A percentile compares a stretch with the other conserved stretches of the same genome.
Evolutionary conservation across 2,888 invertebrate genomes (phyloP).

Genomic region (Eucriotettix oculatus): DNA sequence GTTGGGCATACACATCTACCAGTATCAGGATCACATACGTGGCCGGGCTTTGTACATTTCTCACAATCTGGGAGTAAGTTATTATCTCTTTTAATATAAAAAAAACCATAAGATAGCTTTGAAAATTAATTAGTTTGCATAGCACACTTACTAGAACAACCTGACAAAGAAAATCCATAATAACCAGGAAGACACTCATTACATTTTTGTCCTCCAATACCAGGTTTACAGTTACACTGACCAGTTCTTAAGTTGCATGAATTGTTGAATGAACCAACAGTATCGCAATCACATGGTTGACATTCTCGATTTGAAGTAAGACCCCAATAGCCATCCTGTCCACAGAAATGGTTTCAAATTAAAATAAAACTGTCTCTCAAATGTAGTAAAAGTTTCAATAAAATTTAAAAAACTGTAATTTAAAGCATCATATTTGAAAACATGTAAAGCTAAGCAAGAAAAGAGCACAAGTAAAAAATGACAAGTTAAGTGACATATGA

Average conservation of each 20-base stretch:
- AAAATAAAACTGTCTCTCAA: neutral
- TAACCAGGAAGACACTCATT: slow-evolving; percentile 56
- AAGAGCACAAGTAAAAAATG: too few species aligned
- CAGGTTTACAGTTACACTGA: slow-evolving; percentile 59
- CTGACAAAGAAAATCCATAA: slow-evolving; percentile 59
- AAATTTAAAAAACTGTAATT: too few species aligned
- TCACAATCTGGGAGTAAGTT: slow-evolving; percentile 48
- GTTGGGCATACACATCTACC: slow-evolving; percentile 89
- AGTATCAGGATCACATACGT: slow-evolving; percentile 74
- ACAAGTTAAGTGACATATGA: too few species aligned
- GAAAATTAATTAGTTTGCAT: too few species aligned
- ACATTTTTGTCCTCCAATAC: slow-evolving; percentile 57
- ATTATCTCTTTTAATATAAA: neutral
- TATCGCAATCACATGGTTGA: slow-evolving; percentile 35
- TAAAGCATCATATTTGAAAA: too few species aligned
- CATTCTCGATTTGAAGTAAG: slow-evolving; percentile 49
- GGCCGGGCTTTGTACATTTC: slow-evolving; percentile 58
- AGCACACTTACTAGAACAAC: slow-evolving; percentile 50
- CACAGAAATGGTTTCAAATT: neutral
- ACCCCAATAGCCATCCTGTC: slow-evolving; percentile 61
- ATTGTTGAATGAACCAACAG: slow-evolving; percentile 43
- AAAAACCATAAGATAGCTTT: neutral
- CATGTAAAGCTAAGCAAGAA: too few species aligned
- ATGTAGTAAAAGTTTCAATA: too few species aligned
- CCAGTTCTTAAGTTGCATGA: slow-evolving; percentile 59